These are phyloP conservation scores for Thunnus albacares DNA, from an alignment of 2,797 vertebrate genomes.

Conservation along the genomic window DNA sequence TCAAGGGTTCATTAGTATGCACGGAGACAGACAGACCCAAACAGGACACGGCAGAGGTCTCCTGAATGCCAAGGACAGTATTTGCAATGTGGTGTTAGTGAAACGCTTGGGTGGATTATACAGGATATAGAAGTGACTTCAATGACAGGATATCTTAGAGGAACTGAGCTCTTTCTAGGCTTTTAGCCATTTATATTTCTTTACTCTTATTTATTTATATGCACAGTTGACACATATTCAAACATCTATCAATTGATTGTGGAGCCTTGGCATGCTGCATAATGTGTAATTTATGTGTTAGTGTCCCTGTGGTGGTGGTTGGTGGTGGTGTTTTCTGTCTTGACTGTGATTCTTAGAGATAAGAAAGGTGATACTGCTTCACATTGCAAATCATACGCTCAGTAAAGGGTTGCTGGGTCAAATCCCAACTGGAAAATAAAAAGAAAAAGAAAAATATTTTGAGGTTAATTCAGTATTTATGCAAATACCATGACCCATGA, in stretches of 20 bases:
- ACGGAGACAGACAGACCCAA: conserved; percentile 73
- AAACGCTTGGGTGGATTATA: conserved; percentile 59
- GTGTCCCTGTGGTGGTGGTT: not conserved
- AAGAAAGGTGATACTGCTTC: not conserved
- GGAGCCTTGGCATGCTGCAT: not conserved
- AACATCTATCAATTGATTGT: not conserved
- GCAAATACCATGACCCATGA: conserved; percentile 8
- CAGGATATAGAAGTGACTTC: conserved; percentile 30
- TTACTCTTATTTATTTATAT: not conserved
- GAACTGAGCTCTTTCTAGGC: not conserved
- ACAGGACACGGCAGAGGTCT: conserved; percentile 82
- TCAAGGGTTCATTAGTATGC: conserved; percentile 87
- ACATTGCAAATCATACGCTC: conserved; percentile 4
- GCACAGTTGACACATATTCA: not conserved
- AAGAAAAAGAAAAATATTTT: not conserved
- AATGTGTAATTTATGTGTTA: not conserved
- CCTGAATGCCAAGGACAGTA: conserved; percentile 84
- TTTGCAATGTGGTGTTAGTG: conserved; percentile 58
- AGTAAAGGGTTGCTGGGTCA: not conserved
- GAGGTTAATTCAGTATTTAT: not conserved
- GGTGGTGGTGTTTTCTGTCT: not conserved
- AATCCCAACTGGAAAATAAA: not conserved
- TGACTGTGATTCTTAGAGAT: not conserved
- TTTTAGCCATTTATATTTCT: not conserved
- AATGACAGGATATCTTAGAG: conserved; percentile 33